Conservation (phyloP, 2,888 invertebrate species). For the Caradrina clavipalpis region DNA sequence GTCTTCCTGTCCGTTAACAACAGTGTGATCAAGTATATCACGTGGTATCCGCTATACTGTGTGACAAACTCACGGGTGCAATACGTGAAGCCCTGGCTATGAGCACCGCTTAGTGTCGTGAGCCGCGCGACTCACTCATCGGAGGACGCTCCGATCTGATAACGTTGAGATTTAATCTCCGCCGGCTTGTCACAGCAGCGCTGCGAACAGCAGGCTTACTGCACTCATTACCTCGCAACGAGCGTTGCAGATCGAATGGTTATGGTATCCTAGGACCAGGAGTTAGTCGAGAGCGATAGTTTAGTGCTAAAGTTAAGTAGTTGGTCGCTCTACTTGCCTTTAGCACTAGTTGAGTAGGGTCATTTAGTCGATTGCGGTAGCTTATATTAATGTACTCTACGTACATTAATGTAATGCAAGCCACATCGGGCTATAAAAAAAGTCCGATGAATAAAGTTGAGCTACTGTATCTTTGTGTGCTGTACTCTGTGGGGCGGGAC, state of each 20-base stretch:
- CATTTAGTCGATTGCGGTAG: neutral
- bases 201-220: constrained; percentile 1
- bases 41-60: neutral
- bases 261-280: neutral
- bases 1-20: too few relatives aligned
- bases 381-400: too few relatives aligned
- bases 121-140: constrained; percentile 33
- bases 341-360: too few relatives aligned
- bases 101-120: constrained; percentile 13
- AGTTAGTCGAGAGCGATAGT: too few relatives aligned
- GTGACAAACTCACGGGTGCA: neutral
- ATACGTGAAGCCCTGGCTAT: neutral
- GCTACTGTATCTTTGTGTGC: neutral
- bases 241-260: neutral
- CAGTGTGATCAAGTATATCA: too few relatives aligned
- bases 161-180: constrained; percentile 33
- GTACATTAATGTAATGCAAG: neutral
- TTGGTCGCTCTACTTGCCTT: too few relatives aligned
- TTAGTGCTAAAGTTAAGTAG: neutral
- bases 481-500: neutral
- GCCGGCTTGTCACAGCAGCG: neutral
- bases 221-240: neutral
- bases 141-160: constrained; percentile 23
- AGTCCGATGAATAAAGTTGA: neutral
- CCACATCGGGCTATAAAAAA: neutral